These are phyloP conservation scores for Piscicola geometra DNA, from an alignment of 2,888 invertebrate species.

Conservation along the genomic window DNA sequence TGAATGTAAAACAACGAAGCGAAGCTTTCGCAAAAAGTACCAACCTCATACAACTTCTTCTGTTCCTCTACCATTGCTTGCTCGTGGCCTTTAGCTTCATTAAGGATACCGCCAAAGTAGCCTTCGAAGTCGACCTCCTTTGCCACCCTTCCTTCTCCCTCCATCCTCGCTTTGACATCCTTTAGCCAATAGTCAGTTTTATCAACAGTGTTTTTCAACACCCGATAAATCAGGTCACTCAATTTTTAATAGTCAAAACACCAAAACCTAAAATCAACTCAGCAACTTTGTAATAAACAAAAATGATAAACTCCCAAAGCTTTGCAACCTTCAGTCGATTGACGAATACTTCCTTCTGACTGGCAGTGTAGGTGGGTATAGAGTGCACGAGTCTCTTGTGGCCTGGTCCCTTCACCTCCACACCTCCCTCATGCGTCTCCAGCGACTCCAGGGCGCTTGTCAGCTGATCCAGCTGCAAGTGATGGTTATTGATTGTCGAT, in stretches of 20 bases:
- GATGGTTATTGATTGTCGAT: too few relatives aligned
- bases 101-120: constrained; percentile 21
- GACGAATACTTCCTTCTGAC: constrained; percentile 46
- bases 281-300: too few relatives aligned
- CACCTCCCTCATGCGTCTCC: constrained; percentile 32
- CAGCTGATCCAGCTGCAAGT: constrained; percentile 21
- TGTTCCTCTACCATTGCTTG: neutral
- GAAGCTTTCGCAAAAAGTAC: too few relatives aligned
- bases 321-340: constrained; percentile 45
- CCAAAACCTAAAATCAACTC: too few relatives aligned
- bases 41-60: too few relatives aligned
- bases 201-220: too few relatives aligned
- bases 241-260: too few relatives aligned
- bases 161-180: constrained; percentile 29
- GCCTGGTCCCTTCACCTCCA: constrained; percentile 46
- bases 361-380: constrained; percentile 38
- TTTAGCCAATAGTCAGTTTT: constrained; percentile 18
- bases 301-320: too few relatives aligned
- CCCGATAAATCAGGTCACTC: too few relatives aligned
- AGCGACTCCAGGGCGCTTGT: neutral
- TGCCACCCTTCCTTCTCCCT: constrained; percentile 24
- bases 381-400: constrained; percentile 47
- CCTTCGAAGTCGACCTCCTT: constrained; percentile 31
- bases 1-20: too few relatives aligned
- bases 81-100: constrained; percentile 7